Conservation (phyloP, 2,113 vertebrate genomes). For the Glaucidium brasilianum region DNA sequence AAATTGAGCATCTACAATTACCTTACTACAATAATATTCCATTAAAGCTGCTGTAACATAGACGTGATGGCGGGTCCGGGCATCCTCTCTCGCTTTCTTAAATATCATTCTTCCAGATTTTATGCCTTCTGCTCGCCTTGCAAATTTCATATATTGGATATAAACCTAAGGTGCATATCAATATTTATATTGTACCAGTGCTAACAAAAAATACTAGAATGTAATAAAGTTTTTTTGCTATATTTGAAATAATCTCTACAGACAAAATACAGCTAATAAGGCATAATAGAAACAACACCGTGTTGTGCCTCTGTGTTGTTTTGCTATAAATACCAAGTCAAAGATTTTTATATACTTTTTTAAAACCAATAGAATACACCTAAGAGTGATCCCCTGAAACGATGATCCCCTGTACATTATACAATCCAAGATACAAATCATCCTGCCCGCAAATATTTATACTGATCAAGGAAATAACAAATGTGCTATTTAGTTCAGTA, state of each 20-base stretch:
- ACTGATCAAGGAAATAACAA: background rate
- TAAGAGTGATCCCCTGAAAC: background rate
- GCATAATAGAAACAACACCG: background rate
- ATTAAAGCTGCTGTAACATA: conserved; percentile 98
- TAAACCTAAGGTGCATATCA: conserved; percentile 79
- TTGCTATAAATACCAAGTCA: background rate
- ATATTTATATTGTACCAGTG: background rate
- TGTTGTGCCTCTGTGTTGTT: background rate
- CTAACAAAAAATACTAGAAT: background rate
- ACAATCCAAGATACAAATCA: background rate
- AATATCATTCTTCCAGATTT: conserved; percentile 97
- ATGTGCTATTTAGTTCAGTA: background rate
- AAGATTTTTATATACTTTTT: background rate
- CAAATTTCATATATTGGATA: conserved; percentile 99
- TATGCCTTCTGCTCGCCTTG: conserved; percentile 96
- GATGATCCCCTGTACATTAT: background rate
- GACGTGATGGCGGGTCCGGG: conserved; percentile 94
- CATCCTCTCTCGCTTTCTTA: conserved; percentile 97
- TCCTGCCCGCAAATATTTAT: background rate
- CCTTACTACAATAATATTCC: conserved; percentile 99
- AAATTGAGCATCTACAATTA: conserved; percentile 31
- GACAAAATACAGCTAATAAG: background rate
- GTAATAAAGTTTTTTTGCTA: background rate
- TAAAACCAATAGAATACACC: background rate
- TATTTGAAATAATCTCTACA: background rate